A percentile compares a stretch with the other conserved stretches of the same genome.
Conservation (phyloP, 2,888 invertebrate species). For the Andrena flavipes region DNA sequence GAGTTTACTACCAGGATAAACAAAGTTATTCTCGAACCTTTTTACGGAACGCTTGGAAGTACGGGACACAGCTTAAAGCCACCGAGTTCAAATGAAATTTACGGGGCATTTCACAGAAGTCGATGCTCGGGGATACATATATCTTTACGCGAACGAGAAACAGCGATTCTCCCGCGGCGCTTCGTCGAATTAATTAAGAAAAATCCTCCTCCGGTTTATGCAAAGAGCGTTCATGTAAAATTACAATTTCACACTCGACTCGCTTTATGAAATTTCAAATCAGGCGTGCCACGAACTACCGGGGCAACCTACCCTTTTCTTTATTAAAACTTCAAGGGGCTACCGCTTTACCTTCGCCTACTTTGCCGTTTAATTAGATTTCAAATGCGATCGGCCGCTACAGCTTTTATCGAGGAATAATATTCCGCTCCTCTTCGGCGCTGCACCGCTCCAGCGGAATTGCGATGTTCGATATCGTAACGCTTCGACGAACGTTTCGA, state of each 20-base stretch:
- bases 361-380: conserved; percentile 6
- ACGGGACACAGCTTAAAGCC: conserved; percentile 2
- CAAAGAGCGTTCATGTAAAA: conserved; percentile 10
- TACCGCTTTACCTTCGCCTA: neutral
- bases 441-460: neutral
- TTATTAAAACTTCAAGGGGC: conserved; percentile 31
- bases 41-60: conserved; percentile 27
- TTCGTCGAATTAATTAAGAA: conserved; percentile 20
- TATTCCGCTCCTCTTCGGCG: neutral
- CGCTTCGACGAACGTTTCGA: neutral
- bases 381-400: neutral
- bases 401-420: neutral
- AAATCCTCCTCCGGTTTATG: conserved; percentile 10
- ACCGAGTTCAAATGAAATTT: neutral
- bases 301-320: neutral
- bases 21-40: conserved; percentile 30
- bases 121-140: neutral
- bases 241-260: conserved; percentile 14
- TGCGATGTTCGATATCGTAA: neutral
- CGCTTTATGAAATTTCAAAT: conserved; percentile 24
- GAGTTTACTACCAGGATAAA: conserved; percentile 25
- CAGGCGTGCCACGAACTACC: neutral
- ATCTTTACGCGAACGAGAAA: neutral
- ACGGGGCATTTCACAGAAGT: neutral
- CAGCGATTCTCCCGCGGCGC: neutral